Conservation (phyloP, 2,797 vertebrate species). For the Adrianichthys oophorus region DNA sequence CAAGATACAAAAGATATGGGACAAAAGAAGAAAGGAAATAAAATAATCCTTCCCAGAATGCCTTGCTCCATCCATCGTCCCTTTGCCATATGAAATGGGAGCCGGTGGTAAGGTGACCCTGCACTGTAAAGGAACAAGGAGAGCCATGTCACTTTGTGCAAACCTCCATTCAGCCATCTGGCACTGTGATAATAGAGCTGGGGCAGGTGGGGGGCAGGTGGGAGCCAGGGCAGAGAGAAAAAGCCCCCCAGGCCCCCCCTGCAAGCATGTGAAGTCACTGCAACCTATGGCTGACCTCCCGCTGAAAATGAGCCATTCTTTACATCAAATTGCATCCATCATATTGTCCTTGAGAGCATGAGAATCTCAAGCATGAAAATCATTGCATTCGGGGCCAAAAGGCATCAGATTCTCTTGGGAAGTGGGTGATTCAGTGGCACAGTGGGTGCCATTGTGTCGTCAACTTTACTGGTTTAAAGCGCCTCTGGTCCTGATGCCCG, state of each 20-base stretch:
- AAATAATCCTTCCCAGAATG: constrained; percentile 60
- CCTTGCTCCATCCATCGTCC: constrained; percentile 63
- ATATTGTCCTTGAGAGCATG: constrained; percentile 64
- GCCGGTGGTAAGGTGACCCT: constrained; percentile 69
- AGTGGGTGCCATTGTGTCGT: constrained; percentile 63
- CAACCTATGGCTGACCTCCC: constrained; percentile 54
- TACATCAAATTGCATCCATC: constrained; percentile 65
- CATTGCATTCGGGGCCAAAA: constrained; percentile 64
- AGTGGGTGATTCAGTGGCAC: constrained; percentile 55
- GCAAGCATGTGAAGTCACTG: constrained; percentile 38
- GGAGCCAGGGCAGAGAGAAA: constrained; percentile 28
- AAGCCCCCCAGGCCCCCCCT: constrained; percentile 9
- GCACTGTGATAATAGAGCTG: constrained; percentile 48
- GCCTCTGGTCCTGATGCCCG: constrained; percentile 46
- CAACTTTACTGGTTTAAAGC: constrained; percentile 44
- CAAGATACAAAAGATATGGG: constrained; percentile 6
- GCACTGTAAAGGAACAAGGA: constrained; percentile 56
- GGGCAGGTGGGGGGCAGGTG: constrained; percentile 44
- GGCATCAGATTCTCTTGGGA: constrained; percentile 62
- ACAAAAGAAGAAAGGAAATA: constrained; percentile 14
- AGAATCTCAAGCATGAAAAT: constrained; percentile 72
- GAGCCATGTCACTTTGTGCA: constrained; percentile 68
- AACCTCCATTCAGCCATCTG: constrained; percentile 71
- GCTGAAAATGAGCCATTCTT: constrained; percentile 64
- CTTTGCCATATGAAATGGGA: constrained; percentile 68